Percentiles rank a stretch among this genome's conserved stretches.
Evolutionary conservation across 2,888 invertebrate genomes (phyloP).

Genomic region (Dendrolimus houi): DNA sequence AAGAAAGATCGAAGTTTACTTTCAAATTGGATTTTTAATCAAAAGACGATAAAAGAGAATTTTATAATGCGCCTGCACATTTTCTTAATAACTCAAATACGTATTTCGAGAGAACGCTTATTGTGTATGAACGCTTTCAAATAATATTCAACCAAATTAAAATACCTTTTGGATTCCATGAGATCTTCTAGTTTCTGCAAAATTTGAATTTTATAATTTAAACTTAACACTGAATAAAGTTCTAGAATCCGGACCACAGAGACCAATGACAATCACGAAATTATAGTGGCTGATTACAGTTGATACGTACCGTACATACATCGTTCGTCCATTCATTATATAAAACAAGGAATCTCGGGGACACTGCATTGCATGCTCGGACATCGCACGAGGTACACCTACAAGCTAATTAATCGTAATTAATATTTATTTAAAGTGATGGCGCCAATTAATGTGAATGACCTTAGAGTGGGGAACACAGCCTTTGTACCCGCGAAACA

Average conservation of each 20-base stretch:
- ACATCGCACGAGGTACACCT: slow-evolving; percentile 43
- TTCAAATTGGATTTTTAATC: neutral
- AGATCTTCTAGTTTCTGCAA: too few species aligned
- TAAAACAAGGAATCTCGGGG: slow-evolving; percentile 39
- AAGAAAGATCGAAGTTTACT: too few species aligned
- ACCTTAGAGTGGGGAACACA: slow-evolving; percentile 39
- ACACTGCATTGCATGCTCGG: slow-evolving; percentile 50
- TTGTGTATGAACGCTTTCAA: too few species aligned
- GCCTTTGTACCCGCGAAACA: slow-evolving; percentile 44
- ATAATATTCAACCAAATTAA: too few species aligned
- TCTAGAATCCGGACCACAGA: neutral
- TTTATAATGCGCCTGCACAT: neutral
- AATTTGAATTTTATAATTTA: too few species aligned
- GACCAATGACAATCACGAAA: slow-evolving; percentile 4
- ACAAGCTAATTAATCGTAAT: slow-evolving; percentile 14
- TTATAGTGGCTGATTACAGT: slow-evolving; percentile 16
- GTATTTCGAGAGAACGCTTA: too few species aligned
- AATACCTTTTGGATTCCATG: too few species aligned
- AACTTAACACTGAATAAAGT: too few species aligned
- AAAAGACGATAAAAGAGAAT: neutral
- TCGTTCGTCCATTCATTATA: slow-evolving; percentile 33
- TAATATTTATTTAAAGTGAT: slow-evolving; percentile 38
- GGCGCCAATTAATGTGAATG: slow-evolving; percentile 58
- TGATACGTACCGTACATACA: slow-evolving; percentile 14
- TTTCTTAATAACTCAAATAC: neutral